Evolutionary conservation across 2,888 invertebrate species (phyloP), one percentile per base, ranked within the genome.

Genomic region (Cryptus viduatorius): DNA sequence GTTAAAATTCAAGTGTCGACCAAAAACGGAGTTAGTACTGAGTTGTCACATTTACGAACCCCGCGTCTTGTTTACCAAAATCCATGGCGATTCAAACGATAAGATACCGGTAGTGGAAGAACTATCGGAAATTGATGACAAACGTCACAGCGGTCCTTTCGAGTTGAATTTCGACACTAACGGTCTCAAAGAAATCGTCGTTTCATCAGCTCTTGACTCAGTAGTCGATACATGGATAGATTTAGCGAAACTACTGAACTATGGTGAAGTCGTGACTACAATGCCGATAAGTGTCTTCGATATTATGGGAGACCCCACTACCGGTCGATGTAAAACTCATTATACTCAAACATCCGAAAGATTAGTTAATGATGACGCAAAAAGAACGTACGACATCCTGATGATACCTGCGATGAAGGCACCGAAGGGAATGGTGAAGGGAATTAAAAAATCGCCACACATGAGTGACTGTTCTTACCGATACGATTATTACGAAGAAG

Each of bases 131-230:
- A 3, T 48, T 12, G 48, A 48, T n/a, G 48, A 12, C 10, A 48
- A 48, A 12, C 5, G 7, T 37, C 0, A 37, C 37, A 4, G 37
- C 37, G 37, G 8, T 37, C 37, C 37, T 37, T 89, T 91, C 53
- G 91, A 91, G 75, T 83, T 92, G 56, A 87, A 79, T 24, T 91
- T 91, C 83, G 86, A 84, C 37, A 84, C 81, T n/a, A 80, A 86
- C 12, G 90, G 90, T 0, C 73, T 91, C 24, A 84, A 88, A 1
- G 85, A 86, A 29, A 85, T 91, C 1, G 19, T 90, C 1, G 89
- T 90, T 4, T 86, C 88, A 12, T 86, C 86, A 46, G 87, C 83
- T 4, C 82, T 88, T 4, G 87, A 84, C 3, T 7, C 4, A 37
- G 5, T 37, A 4, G 37, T 8, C 37, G 37, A 37, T 1, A 37